Evolutionary conservation across 2,888 invertebrate species (phyloP).

Genomic region (Erebia aethiops): DNA sequence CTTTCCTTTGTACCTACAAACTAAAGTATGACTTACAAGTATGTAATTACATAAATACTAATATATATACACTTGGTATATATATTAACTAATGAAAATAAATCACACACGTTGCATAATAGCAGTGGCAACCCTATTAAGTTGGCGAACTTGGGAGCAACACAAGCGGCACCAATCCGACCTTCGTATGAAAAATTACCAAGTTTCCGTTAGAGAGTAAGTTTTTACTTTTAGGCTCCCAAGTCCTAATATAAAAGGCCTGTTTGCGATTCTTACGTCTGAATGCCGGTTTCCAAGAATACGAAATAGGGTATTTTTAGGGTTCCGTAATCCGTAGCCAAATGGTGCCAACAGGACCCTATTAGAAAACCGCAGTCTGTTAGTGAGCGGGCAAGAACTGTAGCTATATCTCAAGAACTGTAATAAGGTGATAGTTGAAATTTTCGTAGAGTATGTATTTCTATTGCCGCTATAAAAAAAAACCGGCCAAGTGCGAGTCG

Average conservation of each 20-base stretch:
- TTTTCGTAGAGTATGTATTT: too few relatives aligned
- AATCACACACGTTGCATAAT: neutral
- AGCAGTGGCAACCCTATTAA: conserved; percentile 11
- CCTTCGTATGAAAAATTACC: conserved; percentile 36
- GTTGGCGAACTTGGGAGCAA: conserved; percentile 32
- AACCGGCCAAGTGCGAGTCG: too few relatives aligned
- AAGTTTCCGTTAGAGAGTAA: conserved; percentile 28
- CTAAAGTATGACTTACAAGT: neutral
- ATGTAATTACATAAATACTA: neutral
- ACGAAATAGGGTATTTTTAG: neutral
- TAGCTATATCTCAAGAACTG: too few relatives aligned
- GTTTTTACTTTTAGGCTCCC: conserved; percentile 27
- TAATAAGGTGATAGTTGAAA: too few relatives aligned
- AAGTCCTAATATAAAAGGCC: conserved; percentile 26
- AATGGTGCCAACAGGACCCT: too few relatives aligned
- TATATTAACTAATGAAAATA: neutral
- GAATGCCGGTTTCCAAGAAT: conserved; percentile 1
- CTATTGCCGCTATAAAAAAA: too few relatives aligned
- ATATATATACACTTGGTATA: neutral
- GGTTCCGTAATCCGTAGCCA: too few relatives aligned
- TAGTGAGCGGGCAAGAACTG: too few relatives aligned
- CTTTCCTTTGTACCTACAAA: neutral
- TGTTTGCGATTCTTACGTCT: conserved; percentile 13
- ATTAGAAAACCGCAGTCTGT: too few relatives aligned
- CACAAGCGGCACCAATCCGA: conserved; percentile 32